Evolutionary conservation across 2,113 vertebrate species (phyloP).

Genomic region (Abramis brama): DNA sequence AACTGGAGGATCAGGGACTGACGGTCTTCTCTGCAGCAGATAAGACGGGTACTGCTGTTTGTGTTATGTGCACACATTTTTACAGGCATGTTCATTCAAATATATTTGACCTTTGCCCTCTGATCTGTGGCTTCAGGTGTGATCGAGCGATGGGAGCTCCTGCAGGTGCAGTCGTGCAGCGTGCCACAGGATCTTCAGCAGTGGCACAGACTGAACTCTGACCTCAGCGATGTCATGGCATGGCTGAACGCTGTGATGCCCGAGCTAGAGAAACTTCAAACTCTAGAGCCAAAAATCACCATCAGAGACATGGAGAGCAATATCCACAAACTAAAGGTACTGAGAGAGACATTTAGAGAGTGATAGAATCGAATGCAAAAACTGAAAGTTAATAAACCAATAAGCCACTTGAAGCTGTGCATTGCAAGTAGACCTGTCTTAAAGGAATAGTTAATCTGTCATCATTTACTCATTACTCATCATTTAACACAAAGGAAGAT

Average conservation of each 20-base stretch:
- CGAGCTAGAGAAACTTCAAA: constrained; percentile 80
- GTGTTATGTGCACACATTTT: not conserved
- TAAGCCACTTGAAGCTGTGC: not conserved
- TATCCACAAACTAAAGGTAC: constrained; percentile 83
- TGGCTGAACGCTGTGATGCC: constrained; percentile 82
- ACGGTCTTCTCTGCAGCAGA: constrained; percentile 61
- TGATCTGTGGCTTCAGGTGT: constrained; percentile 72
- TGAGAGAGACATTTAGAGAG: not conserved
- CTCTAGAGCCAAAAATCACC: constrained; percentile 64
- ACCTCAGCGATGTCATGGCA: constrained; percentile 77
- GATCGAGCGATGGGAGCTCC: constrained; percentile 90
- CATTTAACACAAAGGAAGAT: too few species aligned
- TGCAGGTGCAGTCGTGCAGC: constrained; percentile 76
- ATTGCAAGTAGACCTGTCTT: not conserved
- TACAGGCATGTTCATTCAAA: not conserved
- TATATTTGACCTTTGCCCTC: constrained; percentile 10
- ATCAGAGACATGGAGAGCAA: constrained; percentile 75
- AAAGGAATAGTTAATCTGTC: too few species aligned
- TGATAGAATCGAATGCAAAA: not conserved
- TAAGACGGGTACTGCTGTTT: constrained; percentile 74
- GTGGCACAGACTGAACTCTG: constrained; percentile 82
- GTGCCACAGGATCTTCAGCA: constrained; percentile 71
- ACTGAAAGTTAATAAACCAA: not conserved
- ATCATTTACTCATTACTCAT: too few species aligned
- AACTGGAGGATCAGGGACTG: constrained; percentile 72